Evolutionary conservation across 30 jellyfish, hydroid and myxozoan genomes (phyloP).

Genomic region (Cassiopea andromeda): DNA sequence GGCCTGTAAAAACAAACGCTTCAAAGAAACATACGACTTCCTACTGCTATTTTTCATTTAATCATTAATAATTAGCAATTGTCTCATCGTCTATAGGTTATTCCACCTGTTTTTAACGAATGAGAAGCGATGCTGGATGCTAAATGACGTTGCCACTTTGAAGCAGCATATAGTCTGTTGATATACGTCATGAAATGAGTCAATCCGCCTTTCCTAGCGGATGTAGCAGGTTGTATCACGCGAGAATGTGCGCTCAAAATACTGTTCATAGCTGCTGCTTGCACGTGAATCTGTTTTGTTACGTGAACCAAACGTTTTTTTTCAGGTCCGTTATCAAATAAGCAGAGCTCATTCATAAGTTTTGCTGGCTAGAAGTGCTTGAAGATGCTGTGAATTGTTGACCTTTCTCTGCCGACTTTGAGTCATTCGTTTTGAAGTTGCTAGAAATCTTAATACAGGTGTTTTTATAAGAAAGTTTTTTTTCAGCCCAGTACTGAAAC

Average conservation of each 20-base stretch:
- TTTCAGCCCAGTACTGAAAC: too few species aligned
- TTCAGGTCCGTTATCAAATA: too few species aligned
- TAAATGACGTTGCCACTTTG: background rate
- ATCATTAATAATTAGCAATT: conserved; percentile 19
- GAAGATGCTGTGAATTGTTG: too few species aligned
- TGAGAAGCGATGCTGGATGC: background rate
- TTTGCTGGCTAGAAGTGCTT: too few species aligned
- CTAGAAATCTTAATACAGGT: too few species aligned
- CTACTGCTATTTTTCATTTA: background rate
- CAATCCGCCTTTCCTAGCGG: conserved; percentile 54
- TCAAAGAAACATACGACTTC: background rate
- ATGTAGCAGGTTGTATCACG: conserved; percentile 26
- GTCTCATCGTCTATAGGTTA: background rate
- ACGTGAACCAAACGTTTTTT: too few species aligned
- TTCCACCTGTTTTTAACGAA: conserved; percentile 23
- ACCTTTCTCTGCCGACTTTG: too few species aligned
- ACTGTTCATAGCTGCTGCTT: background rate
- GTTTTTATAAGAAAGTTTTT: too few species aligned
- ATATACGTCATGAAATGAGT: conserved; percentile 34
- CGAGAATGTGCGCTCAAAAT: background rate
- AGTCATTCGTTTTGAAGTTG: too few species aligned
- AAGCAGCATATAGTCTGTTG: background rate
- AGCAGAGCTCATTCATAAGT: too few species aligned
- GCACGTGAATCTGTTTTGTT: background rate
- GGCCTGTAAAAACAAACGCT: conserved; percentile 12